Evolutionary conservation across 2,888 invertebrate species (phyloP), one percentile per base, ranked within the genome.

Genomic region (Lydus trimaculatus): DNA sequence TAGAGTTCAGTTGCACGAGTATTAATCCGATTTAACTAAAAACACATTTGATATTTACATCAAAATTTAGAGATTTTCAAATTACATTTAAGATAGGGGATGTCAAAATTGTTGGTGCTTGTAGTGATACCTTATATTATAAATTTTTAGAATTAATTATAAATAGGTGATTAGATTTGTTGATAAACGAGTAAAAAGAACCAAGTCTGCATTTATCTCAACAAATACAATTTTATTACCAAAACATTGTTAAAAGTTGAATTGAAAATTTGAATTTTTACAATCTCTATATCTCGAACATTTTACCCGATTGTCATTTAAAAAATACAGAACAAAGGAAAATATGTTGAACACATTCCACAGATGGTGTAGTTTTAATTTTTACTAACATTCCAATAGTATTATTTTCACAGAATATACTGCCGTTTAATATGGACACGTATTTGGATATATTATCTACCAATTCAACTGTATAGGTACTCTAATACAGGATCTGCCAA

Each of bases 11-110:
- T 63, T 67, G 69, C 66, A 69, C 63, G 59, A 70, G 63, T 62
- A 60, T 64, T 72, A 73, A 73, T 73, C 67, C 70, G 71, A 73
- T 73, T 74, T 74, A 74, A 72, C 75, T 76, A 73, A 75, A 73
- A 74, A 76, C 71, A 73, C 67, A 60, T 59, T 69, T 72, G 62
- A 71, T 73, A 70, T 64, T 72, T 74, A 74, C 71, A 69, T 70
- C 69, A 68, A 72, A 65, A 69, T 70, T 74, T 70, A 69, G 70
- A 63, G 72, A 68, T 73, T 75, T 72, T 69, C 65, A 64, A 72
- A 68, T 66, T 64, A 65, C 70, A 73, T 68, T 20, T 28, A 56
- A 65, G 66, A 61, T 66, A 61, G 31, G 64, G 59, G 63, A 73
- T 48, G 70, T 69, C 58, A 71, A 67, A 72, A 72, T 71, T 70